Evolutionary conservation across 2,888 invertebrate genomes (phyloP).

Genomic region (Branchellion lobata): DNA sequence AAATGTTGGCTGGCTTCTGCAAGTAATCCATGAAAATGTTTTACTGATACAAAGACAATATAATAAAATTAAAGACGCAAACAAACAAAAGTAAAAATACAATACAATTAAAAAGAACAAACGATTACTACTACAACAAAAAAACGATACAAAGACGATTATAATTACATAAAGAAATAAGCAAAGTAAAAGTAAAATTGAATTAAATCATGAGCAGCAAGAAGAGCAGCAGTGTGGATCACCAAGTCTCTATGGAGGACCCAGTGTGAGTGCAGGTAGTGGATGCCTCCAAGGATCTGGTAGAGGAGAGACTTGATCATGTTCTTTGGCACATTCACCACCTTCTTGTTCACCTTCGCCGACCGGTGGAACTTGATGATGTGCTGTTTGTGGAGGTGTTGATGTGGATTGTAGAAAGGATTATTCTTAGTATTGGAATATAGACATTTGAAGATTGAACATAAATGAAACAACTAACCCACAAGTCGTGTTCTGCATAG

Average conservation of each 20-base stretch:
- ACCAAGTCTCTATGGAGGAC: constrained; percentile 93
- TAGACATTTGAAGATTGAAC: no score
- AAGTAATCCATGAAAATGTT: not conserved
- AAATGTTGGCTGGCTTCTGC: constrained; percentile 95
- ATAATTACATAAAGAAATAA: not conserved
- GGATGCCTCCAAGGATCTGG: constrained; percentile 97
- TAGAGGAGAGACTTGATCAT: constrained; percentile 86
- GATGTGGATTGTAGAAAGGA: not conserved
- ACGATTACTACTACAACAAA: not conserved
- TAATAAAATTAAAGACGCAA: constrained; percentile 2
- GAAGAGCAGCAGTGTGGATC: constrained; percentile 2
- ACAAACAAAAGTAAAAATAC: no score
- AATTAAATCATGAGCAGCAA: not conserved
- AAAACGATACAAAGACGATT: not conserved
- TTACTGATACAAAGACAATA: not conserved
- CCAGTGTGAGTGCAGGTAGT: constrained; percentile 98
- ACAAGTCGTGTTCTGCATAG: constrained; percentile 97
- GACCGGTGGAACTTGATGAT: constrained; percentile 98
- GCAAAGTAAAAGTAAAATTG: not conserved
- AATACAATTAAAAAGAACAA: not conserved
- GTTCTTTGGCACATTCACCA: constrained; percentile 87
- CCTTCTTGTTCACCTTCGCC: constrained; percentile 93
- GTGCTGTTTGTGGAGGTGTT: constrained; percentile 67
- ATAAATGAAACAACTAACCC: constrained; percentile 74
- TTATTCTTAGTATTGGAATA: not conserved